phyloP scores from a whole-genome alignment of 2,113 vertebrate species.

The Xiphophorus couchianus region DNA sequence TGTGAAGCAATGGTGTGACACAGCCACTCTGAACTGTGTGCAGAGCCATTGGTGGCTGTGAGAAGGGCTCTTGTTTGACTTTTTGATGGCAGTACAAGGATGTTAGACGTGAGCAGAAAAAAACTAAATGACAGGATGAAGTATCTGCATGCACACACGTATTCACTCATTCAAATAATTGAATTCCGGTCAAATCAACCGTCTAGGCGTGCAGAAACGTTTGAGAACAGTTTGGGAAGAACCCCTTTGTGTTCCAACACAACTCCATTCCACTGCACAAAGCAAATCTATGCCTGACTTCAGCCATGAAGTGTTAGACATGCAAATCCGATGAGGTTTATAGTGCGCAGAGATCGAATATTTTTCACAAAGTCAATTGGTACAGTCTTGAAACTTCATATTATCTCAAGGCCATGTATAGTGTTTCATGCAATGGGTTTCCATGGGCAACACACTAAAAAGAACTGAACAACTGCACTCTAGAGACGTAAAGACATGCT shows the following conservation, averaged over 20 bases:
- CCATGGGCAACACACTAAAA: too few relatives aligned
- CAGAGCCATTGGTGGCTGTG: constrained; percentile 21
- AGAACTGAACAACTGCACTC: too few relatives aligned
- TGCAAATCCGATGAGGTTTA: too few relatives aligned
- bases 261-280: not conserved
- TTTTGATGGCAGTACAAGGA: not conserved
- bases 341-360: too few relatives aligned
- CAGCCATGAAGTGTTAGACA: too few relatives aligned
- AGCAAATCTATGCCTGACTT: not conserved
- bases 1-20: constrained; percentile 49
- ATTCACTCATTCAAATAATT: not conserved
- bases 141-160: not conserved
- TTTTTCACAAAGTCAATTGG: too few relatives aligned
- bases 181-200: not conserved
- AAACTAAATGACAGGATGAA: too few relatives aligned
- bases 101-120: not conserved
- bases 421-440: too few relatives aligned
- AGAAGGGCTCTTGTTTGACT: constrained; percentile 27
- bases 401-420: too few relatives aligned
- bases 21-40: constrained; percentile 57
- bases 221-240: not conserved
- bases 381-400: too few relatives aligned
- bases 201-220: not conserved
- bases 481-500: too few relatives aligned
- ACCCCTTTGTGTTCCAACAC: not conserved